These are phyloP conservation scores for Serranus cabrilla DNA, from an alignment of 2,797 vertebrate species.

Conservation along the genomic window DNA sequence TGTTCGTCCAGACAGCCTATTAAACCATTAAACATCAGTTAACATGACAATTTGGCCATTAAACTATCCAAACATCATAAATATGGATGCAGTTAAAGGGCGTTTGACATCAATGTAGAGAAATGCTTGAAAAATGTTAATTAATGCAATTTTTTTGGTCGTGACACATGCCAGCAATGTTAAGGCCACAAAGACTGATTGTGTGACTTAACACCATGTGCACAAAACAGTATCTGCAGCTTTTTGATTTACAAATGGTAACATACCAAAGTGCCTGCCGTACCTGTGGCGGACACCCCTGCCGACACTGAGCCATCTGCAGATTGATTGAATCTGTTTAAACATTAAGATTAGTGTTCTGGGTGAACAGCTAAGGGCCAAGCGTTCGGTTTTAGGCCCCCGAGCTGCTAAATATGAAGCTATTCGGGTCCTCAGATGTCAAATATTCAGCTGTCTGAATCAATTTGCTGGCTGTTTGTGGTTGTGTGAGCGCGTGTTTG, in stretches of 20 bases:
- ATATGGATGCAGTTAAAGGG: background rate
- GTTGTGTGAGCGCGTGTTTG: slow-evolving; percentile 41
- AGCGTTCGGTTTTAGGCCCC: slow-evolving; percentile 72
- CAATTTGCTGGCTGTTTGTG: slow-evolving; percentile 75
- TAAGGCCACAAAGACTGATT: slow-evolving; percentile 6
- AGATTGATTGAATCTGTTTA: slow-evolving; percentile 73
- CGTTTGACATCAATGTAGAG: background rate
- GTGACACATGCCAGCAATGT: slow-evolving; percentile 15
- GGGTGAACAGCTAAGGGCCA: slow-evolving; percentile 78
- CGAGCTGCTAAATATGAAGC: slow-evolving; percentile 82
- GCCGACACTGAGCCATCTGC: slow-evolving; percentile 44
- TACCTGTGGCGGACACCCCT: slow-evolving; percentile 33
- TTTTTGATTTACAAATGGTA: background rate
- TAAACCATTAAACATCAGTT: too few species aligned
- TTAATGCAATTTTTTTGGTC: background rate
- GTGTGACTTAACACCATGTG: too few species aligned
- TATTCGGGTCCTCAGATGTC: slow-evolving; percentile 74
- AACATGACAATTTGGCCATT: background rate
- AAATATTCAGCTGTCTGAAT: slow-evolving; percentile 80
- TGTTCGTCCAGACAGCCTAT: too few species aligned
- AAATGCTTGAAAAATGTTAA: background rate
- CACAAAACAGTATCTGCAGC: background rate
- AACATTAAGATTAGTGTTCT: slow-evolving; percentile 81
- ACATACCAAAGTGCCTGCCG: slow-evolving; percentile 12
- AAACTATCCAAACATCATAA: background rate